Base-by-base conservation (phyloP, 2,888 invertebrate genomes). In the Apotomis capreana region DNA sequence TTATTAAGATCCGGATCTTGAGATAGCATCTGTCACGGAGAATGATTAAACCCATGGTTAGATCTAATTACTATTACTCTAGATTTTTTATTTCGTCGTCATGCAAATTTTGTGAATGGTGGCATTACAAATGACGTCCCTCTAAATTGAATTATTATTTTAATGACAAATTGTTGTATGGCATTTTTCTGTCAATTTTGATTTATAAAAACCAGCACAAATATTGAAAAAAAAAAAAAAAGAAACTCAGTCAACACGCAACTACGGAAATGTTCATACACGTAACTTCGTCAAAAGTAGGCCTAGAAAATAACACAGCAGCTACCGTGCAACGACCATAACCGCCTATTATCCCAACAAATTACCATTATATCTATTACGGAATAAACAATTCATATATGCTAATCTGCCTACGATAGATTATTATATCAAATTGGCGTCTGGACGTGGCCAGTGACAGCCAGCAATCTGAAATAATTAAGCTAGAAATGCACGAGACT, bases 391-490 rank as follows among this genome's bases (percentile, higher is more conserved):
- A 72, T 72, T 72, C 72, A 68, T 68, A 59, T 72, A 72, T 72
- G 72, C 63, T 63, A 72, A 75, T 74, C 73, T 51, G 73, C 72
- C 26, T 13, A 49, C 69, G 6, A 49, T 49, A 77, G 80, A 84
- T 86, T 86, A 85, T 84, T 83, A 80, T 83, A 84, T 87, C 82
- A 84, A 86, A 81, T 83, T 78, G 81, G 78, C 64, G 74, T 63
- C 54, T 73, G 68, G 77, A 76, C 81, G 76, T 79, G 75, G 74
- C 70, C 77, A 74, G 78, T 81, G 82, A 84, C 80, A 78, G 79
- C 75, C 76, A 73, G 79, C 79, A 78, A 84, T 85, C 81, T 81
- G 75, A 81, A 82, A 84, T 87, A 84, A 89, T 89, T 88, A 87
- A 82, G 79, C 77, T 77, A 76, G 70, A 70, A 70, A 70, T 70